Base-by-base conservation (phyloP, 2,888 invertebrate genomes). In the Dryocosmus kuriphilus region DNA sequence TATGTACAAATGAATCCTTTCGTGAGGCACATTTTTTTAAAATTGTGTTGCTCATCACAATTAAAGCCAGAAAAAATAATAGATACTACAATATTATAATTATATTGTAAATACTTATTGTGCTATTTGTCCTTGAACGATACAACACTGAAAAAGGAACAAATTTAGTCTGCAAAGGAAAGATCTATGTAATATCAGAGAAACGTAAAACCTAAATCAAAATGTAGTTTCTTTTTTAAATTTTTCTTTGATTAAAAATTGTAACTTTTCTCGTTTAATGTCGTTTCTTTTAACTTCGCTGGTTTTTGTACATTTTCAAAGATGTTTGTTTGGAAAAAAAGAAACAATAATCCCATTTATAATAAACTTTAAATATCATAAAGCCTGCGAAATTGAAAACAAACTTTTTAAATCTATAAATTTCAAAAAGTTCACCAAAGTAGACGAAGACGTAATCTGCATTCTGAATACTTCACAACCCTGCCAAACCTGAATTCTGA, bases 1-100 rank as follows among this genome's bases (percentile, higher is more conserved):
- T 67, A 71, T 71, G 30, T 71, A 71, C 71, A 71, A 71, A 71
- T 51, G 27, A 71, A n/a, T 71, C n/a, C 30, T 51, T 51, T 51
- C 27, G n/a, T 30, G 30, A n/a, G 8, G 1, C 32, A 16, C n/a
- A 8, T 35, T 14, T 46, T 24, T 51, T 32, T 5, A 11, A 30
- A 46, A 71, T 6, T 51, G 22, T 51, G 11, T 46, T 71, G 41
- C 24, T 24, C 41, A 46, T 46, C 51, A 71, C 51, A n/a, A 8
- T 71, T 30, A n/a, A n/a, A 51, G 30, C 16, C 16, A 51, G 2
- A 6, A 6, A 14, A 22, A 30, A 19, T 24, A 24, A 57, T 27
- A 27, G 4, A 57, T 24, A 9, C 6, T 51, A 51, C n/a, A 51
- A 9, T 57, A 24, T 24, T 57, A 57, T 24, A 57, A 57, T 27